Evolutionary conservation across 2,113 vertebrate species (phyloP).

Genomic region (Corydoras sp.): DNA sequence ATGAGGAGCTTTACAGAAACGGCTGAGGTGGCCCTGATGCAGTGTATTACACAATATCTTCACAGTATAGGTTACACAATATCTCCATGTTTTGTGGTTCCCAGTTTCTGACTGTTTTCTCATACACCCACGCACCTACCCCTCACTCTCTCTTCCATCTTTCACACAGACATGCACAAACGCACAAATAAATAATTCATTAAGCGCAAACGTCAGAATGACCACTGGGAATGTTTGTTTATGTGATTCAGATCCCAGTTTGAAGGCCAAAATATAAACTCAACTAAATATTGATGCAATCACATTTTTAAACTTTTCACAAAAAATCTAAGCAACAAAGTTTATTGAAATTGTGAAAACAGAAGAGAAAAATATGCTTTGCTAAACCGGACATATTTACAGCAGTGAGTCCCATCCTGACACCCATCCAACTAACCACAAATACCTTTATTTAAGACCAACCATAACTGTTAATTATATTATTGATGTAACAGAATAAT

Average conservation of each 20-base stretch:
- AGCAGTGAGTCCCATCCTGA: neutral
- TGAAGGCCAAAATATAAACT: neutral
- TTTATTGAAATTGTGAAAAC: neutral
- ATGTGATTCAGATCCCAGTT: neutral
- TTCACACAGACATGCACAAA: slow-evolving; percentile 5
- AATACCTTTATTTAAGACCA: neutral
- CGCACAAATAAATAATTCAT: neutral
- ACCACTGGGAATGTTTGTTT: slow-evolving; percentile 5
- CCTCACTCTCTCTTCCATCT: neutral
- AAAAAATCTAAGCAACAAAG: neutral
- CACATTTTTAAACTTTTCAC: too few relatives aligned
- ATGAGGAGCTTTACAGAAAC: neutral
- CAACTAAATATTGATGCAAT: neutral
- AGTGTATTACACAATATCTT: neutral
- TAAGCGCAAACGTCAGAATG: neutral
- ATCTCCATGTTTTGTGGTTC: neutral
- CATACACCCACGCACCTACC: neutral
- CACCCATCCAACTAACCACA: neutral
- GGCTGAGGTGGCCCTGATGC: neutral
- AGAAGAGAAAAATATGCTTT: neutral
- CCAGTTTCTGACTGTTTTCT: neutral
- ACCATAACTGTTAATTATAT: neutral
- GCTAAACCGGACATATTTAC: neutral
- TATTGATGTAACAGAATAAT: neutral
- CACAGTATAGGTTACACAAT: neutral